Evolutionary conservation across 2,797 vertebrate genomes (phyloP), one percentile per base, ranked within the genome.

Genomic region (Oryzias sinensis): DNA sequence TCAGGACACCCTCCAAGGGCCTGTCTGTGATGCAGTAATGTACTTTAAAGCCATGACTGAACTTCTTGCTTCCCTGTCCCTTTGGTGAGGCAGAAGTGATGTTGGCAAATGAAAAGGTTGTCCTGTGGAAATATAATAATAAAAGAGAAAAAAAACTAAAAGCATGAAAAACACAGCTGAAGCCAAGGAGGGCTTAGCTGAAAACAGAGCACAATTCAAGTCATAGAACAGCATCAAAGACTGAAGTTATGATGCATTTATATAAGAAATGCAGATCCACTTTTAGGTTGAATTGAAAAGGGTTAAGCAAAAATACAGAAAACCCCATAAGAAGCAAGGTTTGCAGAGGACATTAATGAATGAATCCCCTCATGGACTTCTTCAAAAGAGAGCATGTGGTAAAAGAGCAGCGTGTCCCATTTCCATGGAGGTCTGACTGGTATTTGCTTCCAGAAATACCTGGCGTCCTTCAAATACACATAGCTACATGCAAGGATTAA

Each of bases 11-110:
- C 73, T 90, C 87, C 88, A 89, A 86, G 45, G 64, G 80, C 70
- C 84, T 83, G 82, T 83, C 81, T 72, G 65, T 81, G 83, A 86
- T 61, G 71, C 76, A 75, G 70, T 84, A 48, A 82, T 86, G 77
- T 55, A 67, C 88, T 90, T 90, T 80, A 85, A 89, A 89, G 79
- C 78, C 79, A 88, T 89, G 87, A 86, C 70, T 59, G 60, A 41
- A 37, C 33, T 73, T 77, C 82, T 78, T 70, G 70, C 72, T 76
- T 79, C 78, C 76, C 65, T 65, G 76, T 75, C 77, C 70, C 57
- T 47, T 54, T 57, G 60, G 65, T 79, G 74, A 85, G 78, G 66
- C 65, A 56, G 54, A 49, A 68, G 47, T 7, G 51, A 69, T 74
- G 42, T 67, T 81, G 84, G 81, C 77, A 82, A 69, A 68, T 7